Conservation (phyloP, 2,888 invertebrate genomes). For the Hylaea fasciaria region DNA sequence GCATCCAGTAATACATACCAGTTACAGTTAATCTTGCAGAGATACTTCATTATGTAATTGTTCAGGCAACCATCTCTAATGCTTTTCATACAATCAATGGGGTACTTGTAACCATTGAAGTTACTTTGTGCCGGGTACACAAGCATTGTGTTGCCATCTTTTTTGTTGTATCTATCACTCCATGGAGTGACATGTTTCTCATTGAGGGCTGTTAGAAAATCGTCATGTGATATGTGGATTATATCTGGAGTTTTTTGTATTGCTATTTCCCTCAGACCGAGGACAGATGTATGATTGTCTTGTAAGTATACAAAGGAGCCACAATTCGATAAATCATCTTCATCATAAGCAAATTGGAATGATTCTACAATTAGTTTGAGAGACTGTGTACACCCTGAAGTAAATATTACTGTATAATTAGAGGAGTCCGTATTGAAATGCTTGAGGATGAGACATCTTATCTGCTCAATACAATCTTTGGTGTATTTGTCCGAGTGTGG, state of each 20-base stretch:
- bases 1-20: conserved; percentile 95
- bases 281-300: conserved; percentile 98
- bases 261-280: conserved; percentile 94
- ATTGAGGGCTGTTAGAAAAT: conserved; percentile 77
- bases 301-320: conserved; percentile 92
- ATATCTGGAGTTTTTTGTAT: conserved; percentile 81
- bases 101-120: conserved; percentile 96
- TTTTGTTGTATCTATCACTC: conserved; percentile 53
- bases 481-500: conserved; percentile 95
- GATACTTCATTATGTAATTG: conserved; percentile 63
- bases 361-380: conserved; percentile 93
- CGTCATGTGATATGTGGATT: conserved; percentile 84
- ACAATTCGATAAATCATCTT: conserved; percentile 50
- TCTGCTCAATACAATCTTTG: conserved; percentile 93
- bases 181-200: conserved; percentile 34
- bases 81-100: conserved; percentile 88
- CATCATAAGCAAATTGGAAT: conserved; percentile 86
- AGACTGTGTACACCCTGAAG: conserved; percentile 96
- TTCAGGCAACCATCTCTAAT: conserved; percentile 86
- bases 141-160: conserved; percentile 85
- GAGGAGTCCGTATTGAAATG: conserved; percentile 92
- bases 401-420: conserved; percentile 95
- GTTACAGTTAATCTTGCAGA: conserved; percentile 72
- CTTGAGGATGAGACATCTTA: conserved; percentile 92
- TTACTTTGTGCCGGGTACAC: conserved; percentile 97